Percentiles rank a stretch among this genome's conserved stretches.
phyloP scores from a whole-genome alignment of 2,888 invertebrate genomes.

The Orthosia incerta region DNA sequence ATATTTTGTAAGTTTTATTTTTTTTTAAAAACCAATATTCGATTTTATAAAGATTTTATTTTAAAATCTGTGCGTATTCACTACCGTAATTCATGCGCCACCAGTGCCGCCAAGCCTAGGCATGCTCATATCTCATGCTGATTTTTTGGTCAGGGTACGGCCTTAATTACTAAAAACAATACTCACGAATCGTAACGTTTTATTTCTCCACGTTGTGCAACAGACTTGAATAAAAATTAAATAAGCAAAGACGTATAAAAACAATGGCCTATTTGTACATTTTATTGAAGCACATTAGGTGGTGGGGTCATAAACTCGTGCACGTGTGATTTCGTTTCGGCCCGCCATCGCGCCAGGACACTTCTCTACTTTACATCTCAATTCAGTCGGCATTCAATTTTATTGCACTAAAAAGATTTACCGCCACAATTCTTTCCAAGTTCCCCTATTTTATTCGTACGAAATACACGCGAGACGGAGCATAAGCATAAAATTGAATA shows the following conservation, averaged over 20 bases:
- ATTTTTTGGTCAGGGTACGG: too few relatives aligned
- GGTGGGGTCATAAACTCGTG: constrained; percentile 70
- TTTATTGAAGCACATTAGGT: constrained; percentile 66
- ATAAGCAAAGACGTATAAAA: constrained; percentile 26
- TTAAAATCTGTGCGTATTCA: too few relatives aligned
- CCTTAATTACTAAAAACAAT: background rate
- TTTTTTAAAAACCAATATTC: too few relatives aligned
- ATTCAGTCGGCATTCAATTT: constrained; percentile 75
- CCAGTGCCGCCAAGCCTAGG: too few relatives aligned
- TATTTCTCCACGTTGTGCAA: background rate
- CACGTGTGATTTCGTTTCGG: constrained; percentile 68
- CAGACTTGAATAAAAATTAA: background rate
- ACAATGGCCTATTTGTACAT: constrained; percentile 43
- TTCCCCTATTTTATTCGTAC: constrained; percentile 56
- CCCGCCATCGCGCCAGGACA: constrained; percentile 42
- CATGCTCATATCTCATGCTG: too few relatives aligned
- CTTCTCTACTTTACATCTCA: constrained; percentile 72
- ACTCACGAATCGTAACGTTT: background rate
- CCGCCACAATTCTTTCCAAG: constrained; percentile 62
- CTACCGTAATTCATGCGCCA: too few relatives aligned
- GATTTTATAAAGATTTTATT: too few relatives aligned
- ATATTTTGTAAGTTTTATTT: too few relatives aligned
- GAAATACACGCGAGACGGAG: constrained; percentile 35
- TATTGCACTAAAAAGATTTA: constrained; percentile 77
- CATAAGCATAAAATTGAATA: constrained; percentile 58